Evolutionary conservation across 2,888 invertebrate genomes (phyloP).

Genomic region (Drosophila dives): DNA sequence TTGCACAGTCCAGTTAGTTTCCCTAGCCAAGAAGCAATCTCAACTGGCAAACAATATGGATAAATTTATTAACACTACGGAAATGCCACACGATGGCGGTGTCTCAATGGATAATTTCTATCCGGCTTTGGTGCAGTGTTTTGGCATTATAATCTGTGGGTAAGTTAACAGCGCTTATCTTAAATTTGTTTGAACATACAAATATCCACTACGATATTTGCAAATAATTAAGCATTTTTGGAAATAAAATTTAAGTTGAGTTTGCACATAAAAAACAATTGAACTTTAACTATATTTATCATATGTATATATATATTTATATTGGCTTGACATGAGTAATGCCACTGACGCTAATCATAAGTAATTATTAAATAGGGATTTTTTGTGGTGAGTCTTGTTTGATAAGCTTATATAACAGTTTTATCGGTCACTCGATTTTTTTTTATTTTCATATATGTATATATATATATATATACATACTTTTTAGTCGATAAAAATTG

Average conservation of each 20-base stretch:
- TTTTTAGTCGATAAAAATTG: neutral
- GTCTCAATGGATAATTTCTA: constrained; percentile 91
- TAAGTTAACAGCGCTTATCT: constrained; percentile 85
- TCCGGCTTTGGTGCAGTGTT: constrained; percentile 96
- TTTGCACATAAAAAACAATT: neutral
- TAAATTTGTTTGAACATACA: neutral
- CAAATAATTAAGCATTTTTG: too few species aligned
- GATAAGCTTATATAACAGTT: neutral
- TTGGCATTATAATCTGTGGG: constrained; percentile 95
- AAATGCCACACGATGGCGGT: constrained; percentile 50
- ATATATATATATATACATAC: neutral
- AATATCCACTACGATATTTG: neutral
- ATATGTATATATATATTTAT: neutral
- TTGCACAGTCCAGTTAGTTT: neutral
- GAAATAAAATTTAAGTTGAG: neutral
- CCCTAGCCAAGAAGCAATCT: neutral
- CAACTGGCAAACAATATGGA: neutral
- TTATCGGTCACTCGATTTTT: neutral
- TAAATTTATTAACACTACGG: neutral
- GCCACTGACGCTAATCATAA: neutral
- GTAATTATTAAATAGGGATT: neutral
- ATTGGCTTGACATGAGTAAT: neutral
- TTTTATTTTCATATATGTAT: neutral
- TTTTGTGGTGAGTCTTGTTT: neutral
- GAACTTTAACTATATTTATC: neutral